phyloP scores from a whole-genome alignment of 2,113 vertebrate genomes.

The Salvelinus sp. region DNA sequence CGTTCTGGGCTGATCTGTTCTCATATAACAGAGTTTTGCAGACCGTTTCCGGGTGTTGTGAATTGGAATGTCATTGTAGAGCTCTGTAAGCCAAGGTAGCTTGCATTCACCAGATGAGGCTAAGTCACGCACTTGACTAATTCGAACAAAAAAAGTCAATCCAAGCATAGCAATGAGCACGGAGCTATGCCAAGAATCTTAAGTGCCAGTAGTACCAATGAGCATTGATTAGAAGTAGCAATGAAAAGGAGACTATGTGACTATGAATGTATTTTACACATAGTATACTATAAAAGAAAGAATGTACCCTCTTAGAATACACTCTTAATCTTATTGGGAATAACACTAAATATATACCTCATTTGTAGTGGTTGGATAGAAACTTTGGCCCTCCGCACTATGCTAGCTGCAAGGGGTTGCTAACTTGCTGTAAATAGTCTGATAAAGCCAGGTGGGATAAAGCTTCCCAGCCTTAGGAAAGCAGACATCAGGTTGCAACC shows the following conservation, averaged over 20 bases:
- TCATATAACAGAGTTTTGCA: slow-evolving; percentile 66
- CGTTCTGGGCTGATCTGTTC: slow-evolving; percentile 45
- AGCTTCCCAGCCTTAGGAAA: not conserved
- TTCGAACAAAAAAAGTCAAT: slow-evolving; percentile 85
- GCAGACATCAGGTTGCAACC: too few species aligned
- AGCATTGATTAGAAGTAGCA: slow-evolving; percentile 66
- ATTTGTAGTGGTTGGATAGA: slow-evolving; percentile 48
- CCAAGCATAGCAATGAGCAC: slow-evolving; percentile 80
- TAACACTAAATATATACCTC: slow-evolving; percentile 30
- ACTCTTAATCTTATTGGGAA: not conserved
- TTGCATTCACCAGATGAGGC: slow-evolving; percentile 80
- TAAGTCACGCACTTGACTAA: slow-evolving; percentile 84
- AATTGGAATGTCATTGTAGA: slow-evolving; percentile 73
- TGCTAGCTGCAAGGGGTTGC: slow-evolving; percentile 44
- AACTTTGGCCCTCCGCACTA: slow-evolving; percentile 9
- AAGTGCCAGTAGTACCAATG: slow-evolving; percentile 81
- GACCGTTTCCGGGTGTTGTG: slow-evolving; percentile 48
- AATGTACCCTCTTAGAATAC: slow-evolving; percentile 38
- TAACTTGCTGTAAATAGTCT: slow-evolving; percentile 41
- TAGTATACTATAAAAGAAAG: slow-evolving; percentile 29
- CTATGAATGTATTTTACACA: slow-evolving; percentile 44
- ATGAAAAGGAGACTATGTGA: slow-evolving; percentile 57
- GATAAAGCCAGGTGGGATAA: not conserved
- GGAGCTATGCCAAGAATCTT: slow-evolving; percentile 89
- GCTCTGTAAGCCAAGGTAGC: slow-evolving; percentile 69